These are phyloP conservation scores for Sylvietta virens DNA, from an alignment of 2,113 vertebrate species.

Conservation along the genomic window DNA sequence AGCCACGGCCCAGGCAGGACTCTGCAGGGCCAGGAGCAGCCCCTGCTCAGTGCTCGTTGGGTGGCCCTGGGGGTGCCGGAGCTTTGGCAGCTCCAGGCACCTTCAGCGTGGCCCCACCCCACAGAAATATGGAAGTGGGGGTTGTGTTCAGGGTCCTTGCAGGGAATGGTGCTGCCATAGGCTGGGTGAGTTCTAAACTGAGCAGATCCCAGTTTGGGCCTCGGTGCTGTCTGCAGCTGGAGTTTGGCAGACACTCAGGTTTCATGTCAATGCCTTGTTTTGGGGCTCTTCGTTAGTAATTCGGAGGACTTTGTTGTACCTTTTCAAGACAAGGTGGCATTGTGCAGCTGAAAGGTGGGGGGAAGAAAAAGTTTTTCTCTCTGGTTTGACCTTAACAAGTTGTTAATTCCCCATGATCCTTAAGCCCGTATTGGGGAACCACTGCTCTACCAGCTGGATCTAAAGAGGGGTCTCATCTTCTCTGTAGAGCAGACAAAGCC, in stretches of 20 bases:
- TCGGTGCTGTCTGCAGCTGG: background rate
- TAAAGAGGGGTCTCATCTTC: slow-evolving; percentile 56
- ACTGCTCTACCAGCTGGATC: slow-evolving; percentile 46
- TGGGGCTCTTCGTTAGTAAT: slow-evolving; percentile 4
- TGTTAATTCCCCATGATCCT: slow-evolving; percentile 32
- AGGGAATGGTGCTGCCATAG: fast-evolving
- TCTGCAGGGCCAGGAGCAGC: background rate
- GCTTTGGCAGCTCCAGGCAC: background rate
- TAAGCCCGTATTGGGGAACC: slow-evolving; percentile 11
- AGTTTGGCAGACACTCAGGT: background rate
- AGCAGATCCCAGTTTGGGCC: background rate
- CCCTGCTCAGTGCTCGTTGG: fast-evolving
- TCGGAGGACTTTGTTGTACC: background rate
- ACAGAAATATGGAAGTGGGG: fast-evolving
- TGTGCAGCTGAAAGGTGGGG: background rate
- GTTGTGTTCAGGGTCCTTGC: fast-evolving
- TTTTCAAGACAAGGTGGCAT: background rate
- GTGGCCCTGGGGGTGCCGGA: background rate
- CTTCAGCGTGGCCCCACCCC: fast-evolving
- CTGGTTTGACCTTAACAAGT: slow-evolving; percentile 29
- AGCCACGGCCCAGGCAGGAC: background rate
- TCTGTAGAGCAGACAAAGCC: slow-evolving; percentile 61
- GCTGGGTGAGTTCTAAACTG: background rate
- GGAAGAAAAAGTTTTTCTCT: slow-evolving; percentile 34
- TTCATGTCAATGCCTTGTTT: background rate